Evolutionary conservation across 2,113 vertebrate genomes (phyloP), one percentile per base, ranked within the genome.

Genomic region (Hippoglossus stenolepis): DNA sequence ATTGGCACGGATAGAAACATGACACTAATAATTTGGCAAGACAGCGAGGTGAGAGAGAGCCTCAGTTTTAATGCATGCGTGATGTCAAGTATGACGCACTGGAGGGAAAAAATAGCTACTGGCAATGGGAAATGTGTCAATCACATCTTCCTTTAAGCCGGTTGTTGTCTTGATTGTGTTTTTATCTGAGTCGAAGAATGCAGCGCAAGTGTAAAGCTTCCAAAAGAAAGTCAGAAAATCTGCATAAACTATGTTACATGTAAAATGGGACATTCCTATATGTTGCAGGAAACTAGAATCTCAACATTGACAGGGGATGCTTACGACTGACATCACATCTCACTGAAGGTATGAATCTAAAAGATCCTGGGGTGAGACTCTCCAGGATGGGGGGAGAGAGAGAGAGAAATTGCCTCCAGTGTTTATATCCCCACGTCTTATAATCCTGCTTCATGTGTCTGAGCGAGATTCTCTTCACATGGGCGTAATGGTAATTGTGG

Each of bases 401-500:
- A 65, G 24, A 21, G 49, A 47, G 24, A 58, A 85, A 84, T 81
- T 57, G 72, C 79, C 79, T 84, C 77, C 7, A 21, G 51, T 54
- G 18, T n/a, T 72, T 77, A 90, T 77, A 64, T 85, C 75, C 70
- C 75, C 68, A 54, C 79, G 73, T 90, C 77, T 83, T 72, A 70
- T 83, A 72, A 77, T 82, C 64, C 64, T n/a, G 35, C 59, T 64
- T 82, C 58, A 49, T 88, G 80, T 69, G 65, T 80, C 87, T 88
- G 75, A 86, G 70, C 14, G 53, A 87, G 74, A 59, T 77, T 85
- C 35, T 80, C 75, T 72, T 71, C 57, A 83, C 72, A 85, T 79
- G 85, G 79, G 74, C 47, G 79, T 89, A 76, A 80, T 87, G 45
- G 57, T 91, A 89, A 91, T 92, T 85, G 86, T 61, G 76, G n/a